phyloP scores from a whole-genome alignment of 2,888 invertebrate species.

The Machimus rusticus region DNA sequence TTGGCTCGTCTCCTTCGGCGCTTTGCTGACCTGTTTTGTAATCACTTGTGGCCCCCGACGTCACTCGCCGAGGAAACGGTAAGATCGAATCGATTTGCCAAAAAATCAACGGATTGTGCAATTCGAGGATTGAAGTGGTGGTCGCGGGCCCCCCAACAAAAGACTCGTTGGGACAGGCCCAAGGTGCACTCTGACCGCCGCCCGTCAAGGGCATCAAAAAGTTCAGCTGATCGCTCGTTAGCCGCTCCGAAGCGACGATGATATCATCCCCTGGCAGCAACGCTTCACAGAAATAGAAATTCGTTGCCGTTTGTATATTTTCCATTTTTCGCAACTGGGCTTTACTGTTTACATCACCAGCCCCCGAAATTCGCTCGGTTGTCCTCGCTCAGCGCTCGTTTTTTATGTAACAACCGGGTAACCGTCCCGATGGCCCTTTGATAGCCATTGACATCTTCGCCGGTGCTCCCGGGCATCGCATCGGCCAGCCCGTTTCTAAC shows the following conservation, averaged over 20 bases:
- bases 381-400: background rate
- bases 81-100: conserved; percentile 32
- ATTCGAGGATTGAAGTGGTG: background rate
- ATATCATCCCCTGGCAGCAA: background rate
- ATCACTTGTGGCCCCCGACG: conserved; percentile 3
- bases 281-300: background rate
- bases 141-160: background rate
- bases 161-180: background rate
- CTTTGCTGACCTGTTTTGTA: conserved; percentile 26
- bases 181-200: background rate
- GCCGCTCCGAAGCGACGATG: background rate
- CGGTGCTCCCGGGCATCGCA: background rate
- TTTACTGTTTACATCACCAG: background rate
- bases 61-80: background rate
- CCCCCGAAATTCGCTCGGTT: background rate
- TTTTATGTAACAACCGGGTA: background rate
- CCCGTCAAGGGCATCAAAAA: background rate
- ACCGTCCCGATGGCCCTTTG: background rate
- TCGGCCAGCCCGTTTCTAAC: background rate
- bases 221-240: background rate
- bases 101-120: background rate
- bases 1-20: background rate
- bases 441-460: background rate
- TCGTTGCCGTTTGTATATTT: background rate
- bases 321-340: background rate